Percentiles rank a stretch among this genome's conserved stretches.
Conservation (phyloP, 1,140 invertebrate species). For the Aphis craccivora region DNA sequence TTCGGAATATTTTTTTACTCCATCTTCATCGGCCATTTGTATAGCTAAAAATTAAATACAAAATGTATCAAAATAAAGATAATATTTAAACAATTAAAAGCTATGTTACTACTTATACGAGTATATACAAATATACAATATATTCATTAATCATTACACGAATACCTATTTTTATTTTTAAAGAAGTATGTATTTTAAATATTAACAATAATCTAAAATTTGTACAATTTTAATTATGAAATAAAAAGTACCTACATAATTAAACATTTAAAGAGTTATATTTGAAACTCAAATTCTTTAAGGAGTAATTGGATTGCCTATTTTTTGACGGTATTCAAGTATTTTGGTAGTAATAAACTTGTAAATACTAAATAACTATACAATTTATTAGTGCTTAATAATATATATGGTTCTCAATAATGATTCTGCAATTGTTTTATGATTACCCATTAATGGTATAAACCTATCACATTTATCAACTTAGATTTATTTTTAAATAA, state of each 20-base stretch:
- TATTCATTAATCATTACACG: not conserved
- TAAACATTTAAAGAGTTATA: not conserved
- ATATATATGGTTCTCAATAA: too few species aligned
- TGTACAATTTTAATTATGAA: not conserved
- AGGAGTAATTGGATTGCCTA: not conserved
- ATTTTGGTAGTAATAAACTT: not conserved
- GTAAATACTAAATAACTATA: not conserved
- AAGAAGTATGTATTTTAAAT: not conserved
- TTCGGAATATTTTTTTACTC: constrained; percentile 24
- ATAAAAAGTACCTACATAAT: not conserved
- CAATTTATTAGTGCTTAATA: too few species aligned
- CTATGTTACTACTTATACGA: not conserved
- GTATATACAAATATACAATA: too few species aligned
- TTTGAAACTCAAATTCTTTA: not conserved
- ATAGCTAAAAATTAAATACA: constrained; percentile 24
- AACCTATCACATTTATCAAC: too few species aligned
- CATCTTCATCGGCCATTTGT: constrained; percentile 40
- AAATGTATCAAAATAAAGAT: not conserved
- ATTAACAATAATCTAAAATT: not conserved
- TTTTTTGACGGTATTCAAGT: not conserved
- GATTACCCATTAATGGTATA: too few species aligned
- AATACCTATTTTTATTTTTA: not conserved
- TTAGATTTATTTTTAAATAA: too few species aligned
- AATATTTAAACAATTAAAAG: not conserved
- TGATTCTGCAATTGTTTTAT: too few species aligned